Conservation (phyloP, 2,888 invertebrate genomes). For the Oscheius sp. region DNA sequence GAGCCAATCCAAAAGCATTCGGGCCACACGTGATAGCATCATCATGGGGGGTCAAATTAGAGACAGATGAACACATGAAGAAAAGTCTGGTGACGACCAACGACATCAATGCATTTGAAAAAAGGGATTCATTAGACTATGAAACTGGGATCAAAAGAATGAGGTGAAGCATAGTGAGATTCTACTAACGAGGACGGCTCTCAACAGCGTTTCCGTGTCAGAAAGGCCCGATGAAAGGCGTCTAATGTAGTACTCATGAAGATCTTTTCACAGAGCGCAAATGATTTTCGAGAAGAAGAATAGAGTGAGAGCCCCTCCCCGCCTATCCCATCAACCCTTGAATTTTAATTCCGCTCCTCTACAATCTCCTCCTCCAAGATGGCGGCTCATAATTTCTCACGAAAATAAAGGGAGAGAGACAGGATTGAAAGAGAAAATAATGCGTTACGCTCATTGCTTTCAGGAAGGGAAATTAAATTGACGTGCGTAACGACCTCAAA, state of each 20-base stretch:
- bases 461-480: neutral
- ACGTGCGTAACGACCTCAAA: neutral
- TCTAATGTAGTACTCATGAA: constrained; percentile 19
- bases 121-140: neutral
- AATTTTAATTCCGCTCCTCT: no score
- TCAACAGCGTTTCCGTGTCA: constrained; percentile 4
- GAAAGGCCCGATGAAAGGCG: constrained; percentile 18
- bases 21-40: no score
- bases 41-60: neutral
- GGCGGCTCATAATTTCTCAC: neutral
- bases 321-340: no score
- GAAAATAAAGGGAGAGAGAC: neutral
- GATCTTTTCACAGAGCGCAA: neutral
- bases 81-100: neutral
- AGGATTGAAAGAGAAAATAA: neutral
- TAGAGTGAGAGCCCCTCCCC: no score
- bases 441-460: neutral
- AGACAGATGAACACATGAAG: neutral
- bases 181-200: constrained; percentile 10
- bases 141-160: neutral
- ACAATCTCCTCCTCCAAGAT: neutral
- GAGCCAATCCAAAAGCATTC: neutral
- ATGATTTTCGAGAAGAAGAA: neutral
- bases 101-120: neutral
- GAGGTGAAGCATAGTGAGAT: constrained; percentile 8